Percentiles rank a stretch among this genome's conserved stretches.
Conservation (phyloP, 1,140 invertebrate genomes). For the Lutraria rhynchaena region DNA sequence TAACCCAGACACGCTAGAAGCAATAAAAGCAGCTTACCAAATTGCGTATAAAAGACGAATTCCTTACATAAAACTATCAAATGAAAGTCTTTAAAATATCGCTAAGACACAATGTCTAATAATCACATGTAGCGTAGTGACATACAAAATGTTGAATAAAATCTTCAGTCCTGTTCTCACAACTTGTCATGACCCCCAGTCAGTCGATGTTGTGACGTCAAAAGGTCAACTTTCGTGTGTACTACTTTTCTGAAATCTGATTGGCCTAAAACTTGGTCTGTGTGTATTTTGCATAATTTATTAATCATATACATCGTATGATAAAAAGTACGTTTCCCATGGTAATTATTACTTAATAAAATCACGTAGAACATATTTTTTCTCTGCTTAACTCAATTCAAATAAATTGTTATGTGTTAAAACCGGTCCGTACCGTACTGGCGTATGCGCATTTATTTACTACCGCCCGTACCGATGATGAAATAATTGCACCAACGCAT, state of each 20-base stretch:
- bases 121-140: too few relatives aligned
- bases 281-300: conserved; percentile 25
- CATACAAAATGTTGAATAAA: too few relatives aligned
- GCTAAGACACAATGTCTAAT: too few relatives aligned
- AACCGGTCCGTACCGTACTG: not conserved
- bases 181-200: conserved; percentile 25
- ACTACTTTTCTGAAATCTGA: not conserved
- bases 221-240: conserved; percentile 1
- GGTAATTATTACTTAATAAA: not conserved
- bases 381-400: not conserved
- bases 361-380: not conserved
- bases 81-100: too few relatives aligned
- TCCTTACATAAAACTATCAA: too few relatives aligned
- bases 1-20: too few relatives aligned
- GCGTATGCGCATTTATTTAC: not conserved
- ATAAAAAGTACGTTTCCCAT: not conserved
- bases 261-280: conserved; percentile 9
- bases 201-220: conserved; percentile 39
- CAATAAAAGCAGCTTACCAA: too few relatives aligned
- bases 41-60: too few relatives aligned
- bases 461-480: not conserved
- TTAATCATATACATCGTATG: not conserved
- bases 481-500: not conserved
- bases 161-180: too few relatives aligned
- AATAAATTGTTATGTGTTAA: not conserved